A percentile compares a stretch with the other conserved stretches of the same genome.
Evolutionary conservation across 2,797 vertebrate genomes (phyloP).

Genomic region (Falco concolor): DNA sequence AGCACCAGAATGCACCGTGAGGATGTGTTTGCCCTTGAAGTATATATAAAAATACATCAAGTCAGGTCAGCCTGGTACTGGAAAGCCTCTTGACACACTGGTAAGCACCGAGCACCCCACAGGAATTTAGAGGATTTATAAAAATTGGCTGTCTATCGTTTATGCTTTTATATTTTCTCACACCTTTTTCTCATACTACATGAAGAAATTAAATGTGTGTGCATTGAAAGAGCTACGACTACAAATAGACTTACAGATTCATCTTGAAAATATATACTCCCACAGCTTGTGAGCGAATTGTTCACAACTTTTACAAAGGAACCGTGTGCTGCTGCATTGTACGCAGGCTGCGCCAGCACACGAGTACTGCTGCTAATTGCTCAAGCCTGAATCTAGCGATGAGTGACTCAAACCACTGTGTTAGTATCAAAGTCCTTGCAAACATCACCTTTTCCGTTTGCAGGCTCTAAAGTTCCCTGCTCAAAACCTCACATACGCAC

Average conservation of each 20-base stretch:
- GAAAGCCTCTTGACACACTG: neutral
- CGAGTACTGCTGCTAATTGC: neutral
- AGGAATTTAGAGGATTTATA: neutral
- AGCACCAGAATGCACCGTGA: neutral
- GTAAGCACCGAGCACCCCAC: neutral
- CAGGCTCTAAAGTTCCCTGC: neutral
- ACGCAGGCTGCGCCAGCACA: neutral
- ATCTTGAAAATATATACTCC: neutral
- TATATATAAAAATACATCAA: neutral
- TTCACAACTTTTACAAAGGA: neutral
- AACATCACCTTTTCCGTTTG: neutral
- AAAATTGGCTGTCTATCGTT: neutral
- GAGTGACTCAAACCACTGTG: neutral
- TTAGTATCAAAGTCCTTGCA: neutral
- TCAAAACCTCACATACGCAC: rapidly evolving
- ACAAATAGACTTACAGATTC: neutral
- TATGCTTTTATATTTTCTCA: neutral
- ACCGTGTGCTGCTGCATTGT: rapidly evolving
- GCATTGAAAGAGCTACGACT: neutral
- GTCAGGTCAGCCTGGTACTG: neutral
- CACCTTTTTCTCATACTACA: neutral
- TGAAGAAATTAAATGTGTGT: neutral
- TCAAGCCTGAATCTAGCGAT: rapidly evolving
- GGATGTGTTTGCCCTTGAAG: neutral
- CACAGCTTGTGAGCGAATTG: neutral